These are phyloP conservation scores for Arrhopalites spinosus DNA, from an alignment of 2,888 invertebrate species.

Conservation along the genomic window DNA sequence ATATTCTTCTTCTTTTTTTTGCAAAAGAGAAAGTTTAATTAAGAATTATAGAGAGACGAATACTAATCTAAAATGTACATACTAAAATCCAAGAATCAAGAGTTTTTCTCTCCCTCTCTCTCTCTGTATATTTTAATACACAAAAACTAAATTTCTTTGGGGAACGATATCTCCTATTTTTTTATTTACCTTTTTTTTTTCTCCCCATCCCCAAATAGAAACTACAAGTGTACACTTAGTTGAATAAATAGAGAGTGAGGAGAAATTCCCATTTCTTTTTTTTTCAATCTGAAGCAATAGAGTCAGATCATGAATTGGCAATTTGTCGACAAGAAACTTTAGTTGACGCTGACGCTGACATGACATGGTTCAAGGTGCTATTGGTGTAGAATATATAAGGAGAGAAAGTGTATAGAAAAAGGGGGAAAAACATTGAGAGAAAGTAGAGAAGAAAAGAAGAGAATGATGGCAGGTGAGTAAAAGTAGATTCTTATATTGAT, in stretches of 20 bases:
- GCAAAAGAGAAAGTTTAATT: too few species aligned
- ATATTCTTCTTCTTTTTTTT: too few species aligned
- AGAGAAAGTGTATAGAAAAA: not conserved
- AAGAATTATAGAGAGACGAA: too few species aligned
- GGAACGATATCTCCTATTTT: too few species aligned
- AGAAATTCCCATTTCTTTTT: not conserved
- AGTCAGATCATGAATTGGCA: constrained; percentile 48
- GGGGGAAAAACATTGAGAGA: not conserved
- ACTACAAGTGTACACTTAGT: not conserved
- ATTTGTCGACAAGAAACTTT: constrained; percentile 42
- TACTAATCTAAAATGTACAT: too few species aligned
- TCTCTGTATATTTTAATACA: too few species aligned
- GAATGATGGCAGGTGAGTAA: constrained; percentile 2
- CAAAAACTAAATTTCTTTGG: too few species aligned
- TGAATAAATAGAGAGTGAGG: not conserved
- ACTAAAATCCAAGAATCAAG: too few species aligned
- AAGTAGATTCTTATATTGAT: constrained; percentile 8
- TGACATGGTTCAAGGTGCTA: not conserved
- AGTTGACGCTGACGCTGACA: constrained; percentile 19
- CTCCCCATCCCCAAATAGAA: too few species aligned
- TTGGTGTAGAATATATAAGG: not conserved
- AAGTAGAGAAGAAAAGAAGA: not conserved
- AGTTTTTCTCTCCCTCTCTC: too few species aligned
- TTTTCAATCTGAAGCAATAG: constrained; percentile 25
- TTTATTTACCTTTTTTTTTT: too few species aligned